Percentiles rank a stretch among this genome's conserved stretches.
Evolutionary conservation across 2,113 vertebrate genomes (phyloP).

Genomic region (Limanda limanda): DNA sequence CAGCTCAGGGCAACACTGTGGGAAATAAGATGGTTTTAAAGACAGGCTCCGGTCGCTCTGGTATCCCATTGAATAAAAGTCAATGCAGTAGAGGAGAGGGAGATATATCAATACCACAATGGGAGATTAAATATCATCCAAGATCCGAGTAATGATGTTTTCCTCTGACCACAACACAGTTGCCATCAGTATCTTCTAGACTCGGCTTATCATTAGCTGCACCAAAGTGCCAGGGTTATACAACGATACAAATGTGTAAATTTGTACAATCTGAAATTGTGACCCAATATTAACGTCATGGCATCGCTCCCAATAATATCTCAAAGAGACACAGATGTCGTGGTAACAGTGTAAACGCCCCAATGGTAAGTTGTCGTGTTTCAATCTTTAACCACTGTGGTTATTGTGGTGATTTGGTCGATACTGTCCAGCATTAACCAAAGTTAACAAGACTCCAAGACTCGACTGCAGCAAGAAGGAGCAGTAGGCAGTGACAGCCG

Average conservation of each 20-base stretch:
- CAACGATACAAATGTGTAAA: background rate
- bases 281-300: no score
- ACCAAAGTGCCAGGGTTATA: background rate
- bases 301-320: no score
- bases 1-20: conserved; percentile 45
- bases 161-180: background rate
- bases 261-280: no score
- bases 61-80: background rate
- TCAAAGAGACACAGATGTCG: no score
- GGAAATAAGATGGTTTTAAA: conserved; percentile 23
- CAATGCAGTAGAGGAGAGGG: background rate
- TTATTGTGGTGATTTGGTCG: no score
- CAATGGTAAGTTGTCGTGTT: no score
- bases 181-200: background rate
- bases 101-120: background rate
- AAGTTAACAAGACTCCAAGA: no score
- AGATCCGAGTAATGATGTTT: background rate
- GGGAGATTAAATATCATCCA: background rate
- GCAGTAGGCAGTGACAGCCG: no score
- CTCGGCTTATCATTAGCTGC: background rate
- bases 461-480: no score
- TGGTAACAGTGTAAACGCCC: no score
- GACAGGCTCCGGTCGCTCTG: background rate
- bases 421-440: no score
- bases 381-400: no score